Base-by-base conservation (phyloP, 2,888 invertebrate species). In the Ophion ventricosus region DNA sequence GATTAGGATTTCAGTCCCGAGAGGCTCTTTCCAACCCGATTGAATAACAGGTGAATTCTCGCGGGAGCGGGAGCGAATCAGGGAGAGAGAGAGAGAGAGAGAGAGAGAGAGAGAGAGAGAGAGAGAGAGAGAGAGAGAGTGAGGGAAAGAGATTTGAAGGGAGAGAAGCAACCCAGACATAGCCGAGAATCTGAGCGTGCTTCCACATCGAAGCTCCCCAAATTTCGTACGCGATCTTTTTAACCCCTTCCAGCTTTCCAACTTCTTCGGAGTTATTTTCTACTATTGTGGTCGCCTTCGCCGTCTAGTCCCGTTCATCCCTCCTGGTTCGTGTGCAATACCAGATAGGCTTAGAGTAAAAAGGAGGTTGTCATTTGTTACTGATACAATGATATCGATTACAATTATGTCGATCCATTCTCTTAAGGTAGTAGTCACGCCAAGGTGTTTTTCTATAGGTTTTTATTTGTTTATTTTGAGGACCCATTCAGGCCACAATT, bases 1-100 rank as follows among this genome's bases (percentile, higher is more conserved):
- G 59, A 75, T 67, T 61, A 69, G 54, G 40, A 59, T 61, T 26
- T 66, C 49, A 54, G 59, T 72, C 78, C 59, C 59, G 5, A 10
- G 82, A 56, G 82, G 35, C 61, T 76, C 76, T 82, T 79, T 72
- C 10, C 43, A 59, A 59, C 54, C 56, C 57, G 56, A 82, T 82
- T 72, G 75, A 63, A 80, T 82, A 76, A 76, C 57, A 80, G 76
- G 35, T 80, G 79, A 85, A 82, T 85, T 82, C 76, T 82, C 82
- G 61, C 40, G 23, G 11, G 82, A 78, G 67, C 10, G 54, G 57
- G 67, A 49, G 75, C 75, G 72, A 63, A 14, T 49, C 3, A 3
- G 49, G 14, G 11, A 14, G 14, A 3, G 49, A 56, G 40, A 35
- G 43, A n/a, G 35, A 23, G 61, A 54, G 70, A 59, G 54, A 49